Percentiles rank a stretch among this genome's conserved stretches.
These are phyloP conservation scores for Parapsyche elsis DNA, from an alignment of 1,140 invertebrate genomes.

Conservation along the genomic window DNA sequence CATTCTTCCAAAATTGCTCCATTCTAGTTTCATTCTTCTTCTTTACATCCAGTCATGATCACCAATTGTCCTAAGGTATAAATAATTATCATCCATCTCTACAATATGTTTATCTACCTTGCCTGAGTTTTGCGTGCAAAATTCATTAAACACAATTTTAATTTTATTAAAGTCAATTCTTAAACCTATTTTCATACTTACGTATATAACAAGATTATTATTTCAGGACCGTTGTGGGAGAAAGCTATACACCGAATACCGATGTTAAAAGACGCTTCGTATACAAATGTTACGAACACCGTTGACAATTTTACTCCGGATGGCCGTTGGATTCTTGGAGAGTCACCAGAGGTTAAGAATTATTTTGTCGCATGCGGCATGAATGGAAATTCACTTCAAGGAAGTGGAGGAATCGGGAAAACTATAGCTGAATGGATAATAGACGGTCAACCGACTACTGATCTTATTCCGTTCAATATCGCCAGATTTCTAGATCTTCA, in stretches of 20 bases:
- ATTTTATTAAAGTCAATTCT: too few species aligned
- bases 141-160: too few species aligned
- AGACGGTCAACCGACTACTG: constrained; percentile 72
- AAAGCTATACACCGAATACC: constrained; percentile 76
- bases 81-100: too few species aligned
- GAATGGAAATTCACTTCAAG: constrained; percentile 75
- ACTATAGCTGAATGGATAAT: constrained; percentile 81
- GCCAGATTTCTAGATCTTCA: constrained; percentile 85
- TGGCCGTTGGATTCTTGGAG: constrained; percentile 76
- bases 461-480: constrained; percentile 76
- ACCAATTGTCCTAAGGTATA: too few species aligned
- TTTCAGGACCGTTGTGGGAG: constrained; percentile 68
- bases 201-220: not conserved
- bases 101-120: too few species aligned
- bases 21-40: too few species aligned
- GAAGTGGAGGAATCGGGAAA: constrained; percentile 81
- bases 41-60: too few species aligned
- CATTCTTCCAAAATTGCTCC: too few species aligned
- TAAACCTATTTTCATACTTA: not conserved
- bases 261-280: constrained; percentile 68
- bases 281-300: constrained; percentile 73
- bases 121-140: too few species aligned
- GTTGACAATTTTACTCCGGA: constrained; percentile 85
- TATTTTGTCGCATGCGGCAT: constrained; percentile 85
- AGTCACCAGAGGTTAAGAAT: constrained; percentile 79